These are phyloP conservation scores for Chloropsis cyanopogon DNA, from an alignment of 2,113 vertebrate genomes.

Conservation along the genomic window DNA sequence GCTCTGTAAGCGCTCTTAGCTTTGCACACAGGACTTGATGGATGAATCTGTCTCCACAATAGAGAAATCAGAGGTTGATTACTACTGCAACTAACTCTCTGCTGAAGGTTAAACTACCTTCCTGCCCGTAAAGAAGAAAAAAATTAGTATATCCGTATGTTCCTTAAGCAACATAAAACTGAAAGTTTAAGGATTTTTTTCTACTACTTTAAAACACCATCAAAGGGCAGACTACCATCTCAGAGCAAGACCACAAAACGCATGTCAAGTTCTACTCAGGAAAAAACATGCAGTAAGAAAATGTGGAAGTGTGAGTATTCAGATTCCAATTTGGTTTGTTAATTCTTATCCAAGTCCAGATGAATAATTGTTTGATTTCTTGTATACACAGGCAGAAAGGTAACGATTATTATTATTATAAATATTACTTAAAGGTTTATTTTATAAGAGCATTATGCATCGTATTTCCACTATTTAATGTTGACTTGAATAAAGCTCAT, in stretches of 20 bases:
- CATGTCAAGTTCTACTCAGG: not conserved
- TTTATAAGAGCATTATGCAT: not conserved
- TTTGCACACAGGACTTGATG: not conserved
- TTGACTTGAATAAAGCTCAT: not conserved
- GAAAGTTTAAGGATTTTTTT: not conserved
- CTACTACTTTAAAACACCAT: not conserved
- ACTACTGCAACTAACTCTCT: not conserved
- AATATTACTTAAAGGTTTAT: not conserved
- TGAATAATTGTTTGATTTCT: not conserved
- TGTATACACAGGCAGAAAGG: not conserved
- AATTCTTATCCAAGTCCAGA: not conserved
- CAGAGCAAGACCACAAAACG: not conserved
- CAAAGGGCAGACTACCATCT: not conserved
- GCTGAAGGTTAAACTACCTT: not conserved
- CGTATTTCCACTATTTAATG: not conserved
- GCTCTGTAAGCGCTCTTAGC: not conserved
- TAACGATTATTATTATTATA: not conserved
- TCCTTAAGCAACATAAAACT: not conserved
- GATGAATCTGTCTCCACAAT: not conserved
- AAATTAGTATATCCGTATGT: not conserved
- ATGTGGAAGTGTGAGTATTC: not conserved
- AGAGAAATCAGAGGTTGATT: conserved; percentile 8
- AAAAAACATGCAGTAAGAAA: not conserved
- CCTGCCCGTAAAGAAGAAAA: not conserved
- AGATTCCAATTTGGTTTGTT: not conserved